phyloP scores from a whole-genome alignment of 2,888 invertebrate species.

The Cremastinae sp. region DNA sequence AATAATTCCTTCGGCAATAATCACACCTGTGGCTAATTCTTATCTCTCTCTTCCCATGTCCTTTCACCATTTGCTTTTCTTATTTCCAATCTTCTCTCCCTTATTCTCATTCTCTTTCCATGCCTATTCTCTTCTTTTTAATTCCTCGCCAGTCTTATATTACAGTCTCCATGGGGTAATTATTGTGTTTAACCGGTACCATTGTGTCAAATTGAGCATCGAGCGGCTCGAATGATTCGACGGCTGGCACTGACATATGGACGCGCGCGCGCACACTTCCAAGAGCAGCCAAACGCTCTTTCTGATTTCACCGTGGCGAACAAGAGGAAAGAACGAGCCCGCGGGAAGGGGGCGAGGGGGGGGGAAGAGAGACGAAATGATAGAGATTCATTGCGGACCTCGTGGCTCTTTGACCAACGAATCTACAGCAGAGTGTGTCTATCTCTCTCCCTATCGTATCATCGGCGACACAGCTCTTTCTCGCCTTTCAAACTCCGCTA shows the following conservation, averaged over 20 bases:
- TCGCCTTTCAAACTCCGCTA: conserved; percentile 35
- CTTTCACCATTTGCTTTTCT: conserved; percentile 22
- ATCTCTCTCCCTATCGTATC: conserved; percentile 15
- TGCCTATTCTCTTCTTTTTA: conserved; percentile 11
- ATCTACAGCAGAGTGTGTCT: background rate
- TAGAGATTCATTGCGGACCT: conserved; percentile 56
- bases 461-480: conserved; percentile 33
- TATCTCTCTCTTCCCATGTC: conserved; percentile 29
- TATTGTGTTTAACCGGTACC: conserved; percentile 60
- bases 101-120: conserved; percentile 21
- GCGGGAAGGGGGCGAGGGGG: background rate
- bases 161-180: conserved; percentile 47
- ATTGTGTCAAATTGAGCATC: conserved; percentile 60
- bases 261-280: conserved; percentile 1
- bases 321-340: conserved; percentile 3
- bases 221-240: conserved; percentile 52
- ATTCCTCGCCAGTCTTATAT: conserved; percentile 41
- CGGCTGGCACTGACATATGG: conserved; percentile 34
- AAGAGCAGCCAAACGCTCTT: conserved; percentile 34
- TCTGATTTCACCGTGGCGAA: conserved; percentile 39
- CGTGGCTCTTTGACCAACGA: conserved; percentile 38
- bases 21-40: conserved; percentile 49
- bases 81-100: conserved; percentile 22
- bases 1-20: conserved; percentile 48
- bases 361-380: conserved; percentile 16